phyloP scores from a whole-genome alignment of 2,888 invertebrate genomes.

The Lycocerus yunnanus region DNA sequence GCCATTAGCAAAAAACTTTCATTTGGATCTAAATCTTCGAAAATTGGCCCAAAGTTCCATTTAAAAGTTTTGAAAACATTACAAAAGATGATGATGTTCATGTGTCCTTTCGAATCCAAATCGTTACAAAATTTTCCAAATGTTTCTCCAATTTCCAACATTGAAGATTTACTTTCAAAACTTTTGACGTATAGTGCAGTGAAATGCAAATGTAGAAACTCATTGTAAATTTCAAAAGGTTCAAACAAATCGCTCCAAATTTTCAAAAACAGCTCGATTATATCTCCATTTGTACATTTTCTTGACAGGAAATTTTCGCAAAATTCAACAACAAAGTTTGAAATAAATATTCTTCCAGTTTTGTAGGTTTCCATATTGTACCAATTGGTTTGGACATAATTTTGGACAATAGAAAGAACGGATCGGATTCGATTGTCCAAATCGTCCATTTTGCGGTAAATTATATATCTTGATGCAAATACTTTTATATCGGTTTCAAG shows the following conservation, averaged over 20 bases:
- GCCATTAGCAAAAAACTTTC: neutral
- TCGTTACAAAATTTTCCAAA: neutral
- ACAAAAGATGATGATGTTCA: neutral
- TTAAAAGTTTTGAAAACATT: neutral
- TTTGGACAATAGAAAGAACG: neutral
- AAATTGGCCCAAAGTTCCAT: neutral
- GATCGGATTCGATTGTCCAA: neutral
- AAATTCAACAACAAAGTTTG: neutral
- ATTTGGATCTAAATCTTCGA: neutral
- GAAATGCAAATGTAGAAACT: constrained; percentile 1
- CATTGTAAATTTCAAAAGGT: neutral
- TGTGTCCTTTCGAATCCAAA: neutral
- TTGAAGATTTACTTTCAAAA: neutral
- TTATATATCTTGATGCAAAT: constrained; percentile 2
- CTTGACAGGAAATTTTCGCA: neutral
- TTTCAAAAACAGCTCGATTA: neutral
- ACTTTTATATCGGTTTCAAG: neutral
- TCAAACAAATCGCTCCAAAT: neutral
- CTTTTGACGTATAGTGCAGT: neutral
- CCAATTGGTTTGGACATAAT: neutral
- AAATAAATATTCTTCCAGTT: neutral
- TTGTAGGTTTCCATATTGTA: neutral
- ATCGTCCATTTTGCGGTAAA: neutral
- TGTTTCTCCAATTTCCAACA: neutral
- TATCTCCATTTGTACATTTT: neutral